phyloP scores from a whole-genome alignment of 2,888 invertebrate genomes.

The Yponomeuta cagnagella region DNA sequence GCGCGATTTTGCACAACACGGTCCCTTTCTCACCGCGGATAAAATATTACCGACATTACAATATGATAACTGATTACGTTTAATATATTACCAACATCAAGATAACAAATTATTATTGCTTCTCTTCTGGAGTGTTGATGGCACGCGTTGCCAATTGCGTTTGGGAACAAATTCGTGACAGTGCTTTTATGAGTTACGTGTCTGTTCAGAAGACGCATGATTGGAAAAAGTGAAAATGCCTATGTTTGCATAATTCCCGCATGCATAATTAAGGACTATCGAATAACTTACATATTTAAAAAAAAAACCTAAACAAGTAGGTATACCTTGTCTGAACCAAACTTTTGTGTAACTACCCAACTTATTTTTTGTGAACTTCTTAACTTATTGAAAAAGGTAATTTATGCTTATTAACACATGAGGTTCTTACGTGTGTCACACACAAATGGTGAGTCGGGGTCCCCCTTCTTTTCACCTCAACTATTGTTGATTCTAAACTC shows the following conservation, averaged over 20 bases:
- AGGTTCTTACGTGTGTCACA: neutral
- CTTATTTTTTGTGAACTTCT: neutral
- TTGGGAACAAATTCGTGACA: conserved; percentile 5
- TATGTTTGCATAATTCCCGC: conserved; percentile 2
- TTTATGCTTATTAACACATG: conserved; percentile 13
- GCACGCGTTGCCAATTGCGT: neutral
- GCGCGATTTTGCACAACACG: conserved; percentile 31
- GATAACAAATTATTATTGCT: neutral
- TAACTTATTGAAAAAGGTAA: conserved; percentile 9
- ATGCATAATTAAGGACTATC: neutral
- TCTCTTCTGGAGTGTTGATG: neutral
- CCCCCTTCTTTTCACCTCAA: conserved; percentile 40
- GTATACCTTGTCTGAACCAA: neutral
- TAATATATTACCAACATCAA: conserved; percentile 1
- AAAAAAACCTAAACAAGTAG: too few species aligned
- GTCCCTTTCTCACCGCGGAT: conserved; percentile 9
- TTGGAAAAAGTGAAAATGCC: conserved; percentile 9
- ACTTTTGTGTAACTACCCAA: neutral
- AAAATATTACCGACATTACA: conserved; percentile 7
- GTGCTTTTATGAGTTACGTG: neutral
- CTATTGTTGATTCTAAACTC: conserved; percentile 61
- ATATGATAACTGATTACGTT: conserved; percentile 6
- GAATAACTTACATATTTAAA: neutral
- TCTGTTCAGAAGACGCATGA: neutral
- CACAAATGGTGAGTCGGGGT: conserved; percentile 58